Conservation (phyloP, 2,797 vertebrate genomes). For the Gambelia wislizenii region DNA sequence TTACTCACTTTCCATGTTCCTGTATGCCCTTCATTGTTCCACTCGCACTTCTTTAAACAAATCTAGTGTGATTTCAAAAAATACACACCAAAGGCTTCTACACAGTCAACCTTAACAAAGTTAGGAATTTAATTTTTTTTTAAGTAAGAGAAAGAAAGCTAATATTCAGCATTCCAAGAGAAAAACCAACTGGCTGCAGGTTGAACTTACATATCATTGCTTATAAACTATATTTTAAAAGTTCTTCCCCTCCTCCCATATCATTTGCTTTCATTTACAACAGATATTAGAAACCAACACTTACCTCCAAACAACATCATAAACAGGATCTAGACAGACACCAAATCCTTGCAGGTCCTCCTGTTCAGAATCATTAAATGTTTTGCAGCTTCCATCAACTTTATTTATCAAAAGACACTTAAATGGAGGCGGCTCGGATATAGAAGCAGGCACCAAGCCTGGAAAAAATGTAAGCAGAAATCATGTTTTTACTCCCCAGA, state of each 20-base stretch:
- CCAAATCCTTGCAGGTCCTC: constrained; percentile 98
- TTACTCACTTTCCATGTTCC: background rate
- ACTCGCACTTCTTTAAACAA: background rate
- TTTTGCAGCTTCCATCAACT: constrained; percentile 98
- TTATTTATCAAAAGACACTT: constrained; percentile 99
- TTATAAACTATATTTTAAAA: background rate
- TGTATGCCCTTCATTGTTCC: background rate
- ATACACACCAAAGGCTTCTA: background rate
- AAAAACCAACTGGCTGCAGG: background rate
- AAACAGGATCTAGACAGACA: constrained; percentile 97
- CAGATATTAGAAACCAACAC: constrained; percentile 56
- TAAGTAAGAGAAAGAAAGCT: background rate
- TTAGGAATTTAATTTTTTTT: background rate
- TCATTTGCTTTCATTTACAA: background rate
- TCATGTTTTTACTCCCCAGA: background rate
- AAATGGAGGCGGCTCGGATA: constrained; percentile 96
- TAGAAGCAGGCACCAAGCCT: constrained; percentile 95
- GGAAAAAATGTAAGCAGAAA: constrained; percentile 23
- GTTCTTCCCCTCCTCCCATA: background rate
- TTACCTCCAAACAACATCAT: constrained; percentile 99
- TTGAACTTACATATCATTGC: background rate
- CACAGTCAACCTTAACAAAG: background rate
- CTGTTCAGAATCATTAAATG: constrained; percentile 98
- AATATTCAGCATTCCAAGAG: background rate
- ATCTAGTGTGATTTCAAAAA: background rate